Base-by-base conservation (phyloP, 1,140 invertebrate species). In the Scaptomyza hsui region DNA sequence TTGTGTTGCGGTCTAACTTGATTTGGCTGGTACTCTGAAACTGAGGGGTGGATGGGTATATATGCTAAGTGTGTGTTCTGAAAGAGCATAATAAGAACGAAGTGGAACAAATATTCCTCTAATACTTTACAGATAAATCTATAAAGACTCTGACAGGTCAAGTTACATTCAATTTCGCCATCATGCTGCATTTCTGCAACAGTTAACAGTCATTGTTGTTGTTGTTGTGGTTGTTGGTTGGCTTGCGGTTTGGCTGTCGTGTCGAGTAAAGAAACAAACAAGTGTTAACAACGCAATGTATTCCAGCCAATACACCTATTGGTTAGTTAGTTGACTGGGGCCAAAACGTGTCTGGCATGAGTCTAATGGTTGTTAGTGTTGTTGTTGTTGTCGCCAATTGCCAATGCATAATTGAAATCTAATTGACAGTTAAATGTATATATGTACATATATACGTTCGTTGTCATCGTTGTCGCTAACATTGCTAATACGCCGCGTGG, bases 401-500 rank as follows among this genome's bases (percentile, higher is more conserved):
- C 56, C 77, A 81, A 88, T 86, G 82, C 78, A 86, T 88, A 86
- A 86, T 86, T 86, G 82, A 88, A 82, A 88, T 89, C 78, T 88
- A 86, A 86, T 85, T 88, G 82, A 86, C 81, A 86, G 82, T 88
- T 86, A 78, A 88, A 81, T 78, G 74, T 60, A 72, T 78, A 81
- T 41, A 52, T 35, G n/a, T n/a, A n/a, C n/a, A n/a, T n/a, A n/a
- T 59, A 45, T 41, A 18, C 39, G 45, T 37, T 49, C 45, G 56
- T 47, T 16, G 63, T n/a, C 56, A 67, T 61, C 39, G 56, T 49
- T 62, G 29, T 29, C 26, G 72, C 69, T 65, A 29, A 67, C 59
- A 75, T 81, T 86, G 70, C 82, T 81, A 75, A 88, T 85, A 86
- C 82, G 82, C 70, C 73, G 73, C 65, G 81, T 86, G 81, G 81